These are phyloP conservation scores for Pseudonaja textilis DNA, from an alignment of 2,113 vertebrate genomes.

Conservation along the genomic window DNA sequence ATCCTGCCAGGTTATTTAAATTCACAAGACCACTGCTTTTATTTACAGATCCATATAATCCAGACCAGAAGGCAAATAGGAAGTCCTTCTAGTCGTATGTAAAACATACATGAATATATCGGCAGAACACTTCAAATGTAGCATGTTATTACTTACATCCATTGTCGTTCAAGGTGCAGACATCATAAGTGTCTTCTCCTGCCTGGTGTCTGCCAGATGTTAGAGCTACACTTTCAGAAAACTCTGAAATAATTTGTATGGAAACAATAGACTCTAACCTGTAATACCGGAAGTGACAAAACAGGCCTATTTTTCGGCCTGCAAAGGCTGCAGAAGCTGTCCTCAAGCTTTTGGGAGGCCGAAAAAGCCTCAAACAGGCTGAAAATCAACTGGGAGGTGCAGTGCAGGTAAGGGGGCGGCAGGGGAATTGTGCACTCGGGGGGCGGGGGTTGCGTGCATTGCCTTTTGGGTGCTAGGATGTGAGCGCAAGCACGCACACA, in stretches of 20 bases:
- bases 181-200: not conserved
- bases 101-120: slow-evolving; percentile 17
- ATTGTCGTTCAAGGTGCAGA: not conserved
- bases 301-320: no score
- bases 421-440: no score
- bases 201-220: not conserved
- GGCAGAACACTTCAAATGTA: slow-evolving; percentile 38
- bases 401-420: no score
- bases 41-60: slow-evolving; percentile 19
- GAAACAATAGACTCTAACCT: not conserved
- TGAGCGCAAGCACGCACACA: no score
- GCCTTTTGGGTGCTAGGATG: no score
- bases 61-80: slow-evolving; percentile 28
- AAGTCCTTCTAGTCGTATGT: slow-evolving; percentile 45
- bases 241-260: slow-evolving; percentile 21
- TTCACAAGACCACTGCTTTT: slow-evolving; percentile 13
- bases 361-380: no score
- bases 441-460: no score
- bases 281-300: no score
- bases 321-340: no score
- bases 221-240: not conserved
- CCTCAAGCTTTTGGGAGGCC: no score
- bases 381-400: no score
- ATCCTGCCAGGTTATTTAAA: slow-evolving; percentile 2
- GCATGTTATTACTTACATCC: slow-evolving; percentile 29